Evolutionary conservation across 2,797 vertebrate genomes (phyloP).

Genomic region (Pagetopsis macropterus): DNA sequence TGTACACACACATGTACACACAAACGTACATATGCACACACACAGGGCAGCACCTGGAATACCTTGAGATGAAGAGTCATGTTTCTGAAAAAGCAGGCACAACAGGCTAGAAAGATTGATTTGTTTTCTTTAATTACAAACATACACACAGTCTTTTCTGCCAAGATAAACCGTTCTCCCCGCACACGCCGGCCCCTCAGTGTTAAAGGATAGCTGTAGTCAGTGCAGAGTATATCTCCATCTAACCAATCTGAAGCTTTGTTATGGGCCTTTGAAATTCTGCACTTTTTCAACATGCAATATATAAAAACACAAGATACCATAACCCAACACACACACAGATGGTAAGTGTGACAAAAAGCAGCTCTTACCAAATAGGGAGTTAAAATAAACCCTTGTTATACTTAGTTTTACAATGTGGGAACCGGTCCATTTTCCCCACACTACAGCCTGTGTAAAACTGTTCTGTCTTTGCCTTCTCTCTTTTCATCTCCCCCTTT

Average conservation of each 20-base stretch:
- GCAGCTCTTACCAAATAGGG: conserved; percentile 51
- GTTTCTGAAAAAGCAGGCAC: conserved; percentile 31
- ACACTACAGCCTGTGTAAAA: conserved; percentile 30
- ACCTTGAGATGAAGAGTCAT: conserved; percentile 41
- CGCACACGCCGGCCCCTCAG: neutral
- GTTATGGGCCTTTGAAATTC: neutral
- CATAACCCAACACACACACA: conserved; percentile 20
- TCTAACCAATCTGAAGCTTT: neutral
- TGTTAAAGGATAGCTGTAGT: conserved; percentile 3
- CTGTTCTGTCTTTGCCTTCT: conserved; percentile 4
- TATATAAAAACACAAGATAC: neutral
- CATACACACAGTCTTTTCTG: neutral
- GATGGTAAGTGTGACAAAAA: conserved; percentile 28
- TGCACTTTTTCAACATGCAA: neutral
- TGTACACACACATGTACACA: conserved; percentile 17
- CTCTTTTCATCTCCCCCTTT: conserved; percentile 33
- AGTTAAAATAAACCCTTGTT: conserved; percentile 41
- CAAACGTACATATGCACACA: conserved; percentile 10
- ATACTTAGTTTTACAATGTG: conserved; percentile 53
- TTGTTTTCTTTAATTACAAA: conserved; percentile 24
- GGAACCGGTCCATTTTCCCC: conserved; percentile 40
- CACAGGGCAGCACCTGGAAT: conserved; percentile 57
- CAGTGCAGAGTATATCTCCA: neutral
- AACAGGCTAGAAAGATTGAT: conserved; percentile 26
- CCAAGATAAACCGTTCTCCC: conserved; percentile 25